phyloP scores from a whole-genome alignment of 1,140 invertebrate genomes.

The Orussus abietinus region DNA sequence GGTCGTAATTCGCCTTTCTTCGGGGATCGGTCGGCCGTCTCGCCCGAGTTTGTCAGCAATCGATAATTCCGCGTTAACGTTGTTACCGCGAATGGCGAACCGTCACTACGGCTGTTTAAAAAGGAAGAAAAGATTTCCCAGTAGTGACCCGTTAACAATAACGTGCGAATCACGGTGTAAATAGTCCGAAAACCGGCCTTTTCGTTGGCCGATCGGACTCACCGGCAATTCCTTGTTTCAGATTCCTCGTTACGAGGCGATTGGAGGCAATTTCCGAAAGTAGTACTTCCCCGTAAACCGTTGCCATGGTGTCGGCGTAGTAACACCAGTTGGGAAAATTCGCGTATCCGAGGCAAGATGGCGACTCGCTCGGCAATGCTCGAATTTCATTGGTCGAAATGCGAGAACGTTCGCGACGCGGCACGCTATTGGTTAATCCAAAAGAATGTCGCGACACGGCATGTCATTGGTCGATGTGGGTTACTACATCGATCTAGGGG shows the following conservation, averaged over 20 bases:
- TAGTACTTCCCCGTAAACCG: slow-evolving; percentile 37
- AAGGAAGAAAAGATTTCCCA: slow-evolving; percentile 1
- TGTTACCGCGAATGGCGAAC: slow-evolving; percentile 8
- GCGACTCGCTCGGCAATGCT: neutral
- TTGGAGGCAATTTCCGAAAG: slow-evolving; percentile 33
- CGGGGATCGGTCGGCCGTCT: slow-evolving; percentile 14
- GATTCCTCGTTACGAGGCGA: slow-evolving; percentile 18
- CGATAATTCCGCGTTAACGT: slow-evolving; percentile 17
- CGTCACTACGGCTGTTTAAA: neutral
- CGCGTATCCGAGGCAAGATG: neutral
- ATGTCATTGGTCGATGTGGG: too few species aligned
- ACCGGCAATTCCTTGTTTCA: too few species aligned
- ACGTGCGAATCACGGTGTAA: slow-evolving; percentile 6
- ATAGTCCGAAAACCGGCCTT: too few species aligned
- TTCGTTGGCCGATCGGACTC: too few species aligned
- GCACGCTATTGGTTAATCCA: neutral
- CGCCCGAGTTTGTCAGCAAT: slow-evolving; percentile 14
- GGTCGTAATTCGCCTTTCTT: slow-evolving; percentile 5
- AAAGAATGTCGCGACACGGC: too few species aligned
- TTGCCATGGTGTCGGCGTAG: slow-evolving; percentile 28
- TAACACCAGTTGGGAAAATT: slow-evolving; percentile 17
- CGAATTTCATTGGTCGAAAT: neutral
- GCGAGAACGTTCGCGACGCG: neutral
- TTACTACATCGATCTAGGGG: too few species aligned
- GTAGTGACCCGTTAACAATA: slow-evolving; percentile 5